Evolutionary conservation across 1,140 invertebrate genomes (phyloP).

Genomic region (Zaprionus tsacasi): DNA sequence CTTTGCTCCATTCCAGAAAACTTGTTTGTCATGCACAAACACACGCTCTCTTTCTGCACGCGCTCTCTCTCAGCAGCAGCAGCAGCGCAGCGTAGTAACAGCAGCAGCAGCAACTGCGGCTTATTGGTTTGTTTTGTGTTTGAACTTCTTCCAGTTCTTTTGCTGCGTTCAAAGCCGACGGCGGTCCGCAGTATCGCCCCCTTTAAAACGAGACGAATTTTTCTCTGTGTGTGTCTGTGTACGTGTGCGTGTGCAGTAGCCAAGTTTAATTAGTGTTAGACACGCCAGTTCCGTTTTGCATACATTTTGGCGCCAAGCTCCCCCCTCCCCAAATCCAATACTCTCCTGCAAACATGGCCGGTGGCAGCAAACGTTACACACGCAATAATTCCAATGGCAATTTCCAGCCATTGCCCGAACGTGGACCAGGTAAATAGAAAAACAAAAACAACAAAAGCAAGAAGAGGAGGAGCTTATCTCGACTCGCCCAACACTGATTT

Average conservation of each 20-base stretch:
- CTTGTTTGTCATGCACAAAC: slow-evolving; percentile 55
- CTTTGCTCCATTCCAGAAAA: slow-evolving; percentile 55
- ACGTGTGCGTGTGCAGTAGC: slow-evolving; percentile 41
- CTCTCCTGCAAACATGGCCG: slow-evolving; percentile 60
- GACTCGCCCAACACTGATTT: slow-evolving; percentile 37
- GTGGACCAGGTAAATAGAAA: slow-evolving; percentile 82
- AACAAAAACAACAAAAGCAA: slow-evolving; percentile 1
- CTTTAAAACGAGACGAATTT: slow-evolving; percentile 10
- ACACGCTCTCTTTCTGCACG: slow-evolving; percentile 13
- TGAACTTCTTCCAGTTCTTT: slow-evolving; percentile 80
- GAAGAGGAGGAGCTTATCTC: slow-evolving; percentile 23
- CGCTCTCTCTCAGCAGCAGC: slow-evolving; percentile 27
- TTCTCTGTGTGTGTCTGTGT: slow-evolving; percentile 14
- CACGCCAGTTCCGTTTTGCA: slow-evolving; percentile 66
- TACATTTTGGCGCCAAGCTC: slow-evolving; percentile 71
- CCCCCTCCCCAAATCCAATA: slow-evolving; percentile 27
- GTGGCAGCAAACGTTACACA: slow-evolving; percentile 78
- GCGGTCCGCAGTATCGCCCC: slow-evolving; percentile 70
- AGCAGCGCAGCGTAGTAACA: slow-evolving; percentile 36
- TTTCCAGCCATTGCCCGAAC: slow-evolving; percentile 76
- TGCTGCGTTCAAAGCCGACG: slow-evolving; percentile 70
- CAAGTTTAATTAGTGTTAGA: slow-evolving; percentile 63
- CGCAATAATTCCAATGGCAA: slow-evolving; percentile 82
- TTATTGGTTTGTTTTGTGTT: slow-evolving; percentile 76
- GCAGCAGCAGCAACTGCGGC: slow-evolving; percentile 52